Evolutionary conservation across 2,888 invertebrate species (phyloP).

Genomic region (Clepsis dumicolana): DNA sequence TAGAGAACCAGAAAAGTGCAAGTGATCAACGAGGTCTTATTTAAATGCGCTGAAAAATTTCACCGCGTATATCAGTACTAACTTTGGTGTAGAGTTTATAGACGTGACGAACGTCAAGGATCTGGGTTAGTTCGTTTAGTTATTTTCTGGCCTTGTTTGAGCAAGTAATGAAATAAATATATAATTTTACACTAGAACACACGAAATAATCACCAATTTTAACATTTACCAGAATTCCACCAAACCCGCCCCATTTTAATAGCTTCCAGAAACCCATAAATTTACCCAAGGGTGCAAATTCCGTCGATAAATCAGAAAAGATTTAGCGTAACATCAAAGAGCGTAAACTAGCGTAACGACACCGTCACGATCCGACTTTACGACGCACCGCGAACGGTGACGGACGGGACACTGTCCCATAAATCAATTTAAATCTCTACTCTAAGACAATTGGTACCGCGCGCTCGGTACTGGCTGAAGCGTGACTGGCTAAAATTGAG

Average conservation of each 20-base stretch:
- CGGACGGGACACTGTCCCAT: conserved; percentile 72
- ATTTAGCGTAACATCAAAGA: conserved; percentile 74
- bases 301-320: conserved; percentile 64
- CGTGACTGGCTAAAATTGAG: conserved; percentile 45
- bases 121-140: too few species aligned
- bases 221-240: background rate
- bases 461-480: conserved; percentile 30
- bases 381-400: conserved; percentile 73
- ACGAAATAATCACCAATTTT: too few species aligned
- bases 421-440: conserved; percentile 80
- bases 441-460: conserved; percentile 74
- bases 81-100: too few species aligned
- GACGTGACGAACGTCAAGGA: too few species aligned
- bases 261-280: conserved; percentile 5
- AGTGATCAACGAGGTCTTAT: too few species aligned
- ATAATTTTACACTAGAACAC: too few species aligned
- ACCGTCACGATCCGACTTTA: conserved; percentile 64
- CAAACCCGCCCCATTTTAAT: background rate
- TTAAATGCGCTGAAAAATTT: too few species aligned
- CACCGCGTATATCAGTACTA: too few species aligned
- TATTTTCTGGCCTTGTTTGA: too few species aligned
- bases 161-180: too few species aligned
- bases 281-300: conserved; percentile 45
- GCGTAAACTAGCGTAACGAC: conserved; percentile 58
- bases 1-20: too few species aligned